Percentiles rank a stretch among this genome's conserved stretches.
Evolutionary conservation across 2,888 invertebrate genomes (phyloP).

Genomic region (Brenthis hecate): DNA sequence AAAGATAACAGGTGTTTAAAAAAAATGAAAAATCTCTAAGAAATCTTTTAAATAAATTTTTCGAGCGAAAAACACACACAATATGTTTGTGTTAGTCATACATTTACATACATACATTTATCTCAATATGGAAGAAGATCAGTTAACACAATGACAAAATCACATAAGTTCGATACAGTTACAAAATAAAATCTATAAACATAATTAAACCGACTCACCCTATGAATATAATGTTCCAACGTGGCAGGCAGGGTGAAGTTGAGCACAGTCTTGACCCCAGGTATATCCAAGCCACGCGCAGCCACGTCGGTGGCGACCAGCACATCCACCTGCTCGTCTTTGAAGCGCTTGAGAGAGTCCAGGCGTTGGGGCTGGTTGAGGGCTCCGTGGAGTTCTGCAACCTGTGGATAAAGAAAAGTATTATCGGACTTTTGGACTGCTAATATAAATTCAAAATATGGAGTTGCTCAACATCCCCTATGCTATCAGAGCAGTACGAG

Average conservation of each 20-base stretch:
- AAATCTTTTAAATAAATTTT: too few species aligned
- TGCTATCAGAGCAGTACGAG: too few species aligned
- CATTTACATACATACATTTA: too few species aligned
- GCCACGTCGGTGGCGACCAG: slow-evolving; percentile 97
- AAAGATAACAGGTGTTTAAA: too few species aligned
- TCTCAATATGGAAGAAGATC: too few species aligned
- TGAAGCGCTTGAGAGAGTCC: slow-evolving; percentile 93
- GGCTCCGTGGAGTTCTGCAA: slow-evolving; percentile 97
- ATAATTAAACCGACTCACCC: slow-evolving; percentile 63
- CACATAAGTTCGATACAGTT: neutral
- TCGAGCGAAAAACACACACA: too few species aligned
- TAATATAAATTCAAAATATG: neutral
- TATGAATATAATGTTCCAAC: slow-evolving; percentile 97
- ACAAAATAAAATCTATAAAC: too few species aligned
- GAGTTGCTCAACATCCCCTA: too few species aligned
- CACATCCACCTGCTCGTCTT: slow-evolving; percentile 91
- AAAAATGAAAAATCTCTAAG: too few species aligned
- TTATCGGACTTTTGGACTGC: too few species aligned
- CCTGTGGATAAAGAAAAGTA: slow-evolving; percentile 51
- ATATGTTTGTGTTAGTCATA: too few species aligned
- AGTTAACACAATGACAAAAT: neutral
- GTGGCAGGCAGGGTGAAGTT: slow-evolving; percentile 98
- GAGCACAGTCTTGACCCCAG: slow-evolving; percentile 97
- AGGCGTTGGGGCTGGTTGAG: slow-evolving; percentile 97
- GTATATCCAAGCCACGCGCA: slow-evolving; percentile 96